Percentiles rank a stretch among this genome's conserved stretches.
These are phyloP conservation scores for Rhadinocentrus ornatus DNA, from an alignment of 2,797 vertebrate genomes.

Conservation along the genomic window DNA sequence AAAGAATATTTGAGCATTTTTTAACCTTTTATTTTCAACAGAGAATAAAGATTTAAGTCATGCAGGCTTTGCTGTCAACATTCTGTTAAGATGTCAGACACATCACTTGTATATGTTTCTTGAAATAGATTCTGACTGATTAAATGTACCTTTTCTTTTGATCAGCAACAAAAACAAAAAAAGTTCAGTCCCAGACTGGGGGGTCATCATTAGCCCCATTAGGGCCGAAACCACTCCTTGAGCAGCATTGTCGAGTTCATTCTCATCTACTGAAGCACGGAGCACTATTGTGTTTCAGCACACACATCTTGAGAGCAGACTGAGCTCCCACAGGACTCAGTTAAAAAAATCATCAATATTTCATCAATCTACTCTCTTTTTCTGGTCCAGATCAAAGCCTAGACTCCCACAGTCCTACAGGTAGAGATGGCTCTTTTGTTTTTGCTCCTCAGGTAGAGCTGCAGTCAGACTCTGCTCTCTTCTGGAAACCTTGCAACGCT, in stretches of 20 bases:
- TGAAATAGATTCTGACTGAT: conserved; percentile 57
- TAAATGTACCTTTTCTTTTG: conserved; percentile 66
- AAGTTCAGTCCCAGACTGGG: conserved; percentile 45
- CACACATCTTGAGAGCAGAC: conserved; percentile 76
- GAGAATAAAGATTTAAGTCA: conserved; percentile 62
- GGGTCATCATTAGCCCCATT: conserved; percentile 76
- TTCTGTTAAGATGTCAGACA: conserved; percentile 55
- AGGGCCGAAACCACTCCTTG: conserved; percentile 69
- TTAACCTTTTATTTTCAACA: conserved; percentile 41
- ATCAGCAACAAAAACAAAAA: conserved; percentile 43
- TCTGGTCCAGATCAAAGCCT: conserved; percentile 84
- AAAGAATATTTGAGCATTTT: not conserved
- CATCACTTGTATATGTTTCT: conserved; percentile 36
- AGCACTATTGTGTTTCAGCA: conserved; percentile 59
- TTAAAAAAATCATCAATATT: conserved; percentile 86
- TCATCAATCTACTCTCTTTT: conserved; percentile 84
- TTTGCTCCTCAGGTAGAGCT: conserved; percentile 78
- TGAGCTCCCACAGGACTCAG: conserved; percentile 78
- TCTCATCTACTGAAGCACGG: conserved; percentile 58
- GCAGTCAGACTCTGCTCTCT: conserved; percentile 70
- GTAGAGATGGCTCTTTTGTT: conserved; percentile 82
- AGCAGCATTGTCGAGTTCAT: conserved; percentile 61
- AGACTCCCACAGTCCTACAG: conserved; percentile 80
- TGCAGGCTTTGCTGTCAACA: conserved; percentile 55
- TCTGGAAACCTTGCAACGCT: conserved; percentile 65